A percentile compares a stretch with the other conserved stretches of the same genome.
Conservation (phyloP, 2,888 invertebrate genomes). For the Drosophila setosimentum region DNA sequence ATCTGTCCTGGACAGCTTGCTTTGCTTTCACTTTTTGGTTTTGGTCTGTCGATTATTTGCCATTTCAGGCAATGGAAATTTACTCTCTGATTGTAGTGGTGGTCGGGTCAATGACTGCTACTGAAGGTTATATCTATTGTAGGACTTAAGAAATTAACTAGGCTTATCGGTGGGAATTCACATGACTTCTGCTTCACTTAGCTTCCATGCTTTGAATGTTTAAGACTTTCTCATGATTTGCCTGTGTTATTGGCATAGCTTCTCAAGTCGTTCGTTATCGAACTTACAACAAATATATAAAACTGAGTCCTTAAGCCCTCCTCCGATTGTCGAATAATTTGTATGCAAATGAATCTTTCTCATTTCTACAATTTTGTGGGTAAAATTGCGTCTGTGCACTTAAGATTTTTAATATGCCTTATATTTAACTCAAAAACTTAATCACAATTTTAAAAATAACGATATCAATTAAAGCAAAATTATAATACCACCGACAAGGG, state of each 20-base stretch:
- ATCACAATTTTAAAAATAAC: neutral
- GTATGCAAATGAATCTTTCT: neutral
- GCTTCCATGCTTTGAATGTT: neutral
- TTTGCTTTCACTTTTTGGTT: slow-evolving; percentile 9
- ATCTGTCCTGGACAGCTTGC: neutral
- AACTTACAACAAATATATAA: too few species aligned
- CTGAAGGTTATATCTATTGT: neutral
- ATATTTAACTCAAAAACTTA: neutral
- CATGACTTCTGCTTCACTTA: neutral
- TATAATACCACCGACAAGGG: neutral
- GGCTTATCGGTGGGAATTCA: neutral
- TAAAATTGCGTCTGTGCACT: neutral
- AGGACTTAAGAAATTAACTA: neutral
- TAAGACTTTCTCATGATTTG: neutral
- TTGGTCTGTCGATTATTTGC: slow-evolving; percentile 26
- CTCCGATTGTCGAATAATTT: neutral
- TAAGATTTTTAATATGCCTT: neutral
- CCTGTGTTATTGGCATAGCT: neutral
- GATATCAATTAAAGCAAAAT: neutral
- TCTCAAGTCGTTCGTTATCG: neutral
- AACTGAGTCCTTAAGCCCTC: too few species aligned
- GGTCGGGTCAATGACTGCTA: slow-evolving; percentile 34
- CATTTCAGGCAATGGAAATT: slow-evolving; percentile 37
- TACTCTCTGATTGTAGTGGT: neutral
- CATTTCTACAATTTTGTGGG: neutral